Conservation (phyloP, 2,797 vertebrate species). For the Danio choprae region DNA sequence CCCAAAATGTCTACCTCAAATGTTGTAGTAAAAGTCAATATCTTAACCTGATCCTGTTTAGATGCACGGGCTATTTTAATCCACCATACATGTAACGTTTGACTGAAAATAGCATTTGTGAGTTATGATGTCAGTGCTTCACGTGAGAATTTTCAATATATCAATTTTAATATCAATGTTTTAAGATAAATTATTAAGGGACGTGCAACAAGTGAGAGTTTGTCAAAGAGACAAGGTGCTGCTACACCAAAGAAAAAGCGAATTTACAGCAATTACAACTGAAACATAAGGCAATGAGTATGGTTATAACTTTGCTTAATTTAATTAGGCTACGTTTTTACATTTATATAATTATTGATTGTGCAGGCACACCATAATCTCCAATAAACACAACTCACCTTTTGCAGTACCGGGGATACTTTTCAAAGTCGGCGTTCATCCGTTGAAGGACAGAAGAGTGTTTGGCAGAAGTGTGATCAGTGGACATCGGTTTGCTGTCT, state of each 20-base stretch:
- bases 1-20: too few relatives aligned
- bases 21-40: too few relatives aligned
- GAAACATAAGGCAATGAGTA: too few relatives aligned
- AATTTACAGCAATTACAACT: too few relatives aligned
- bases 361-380: neutral
- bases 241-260: neutral
- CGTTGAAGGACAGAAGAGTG: constrained; percentile 29
- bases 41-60: too few relatives aligned
- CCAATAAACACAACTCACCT: constrained; percentile 36
- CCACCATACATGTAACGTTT: too few relatives aligned
- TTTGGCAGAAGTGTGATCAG: constrained; percentile 31
- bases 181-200: neutral
- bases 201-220: neutral
- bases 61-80: too few relatives aligned
- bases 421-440: constrained; percentile 45
- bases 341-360: too few relatives aligned
- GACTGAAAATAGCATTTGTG: too few relatives aligned
- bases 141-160: neutral
- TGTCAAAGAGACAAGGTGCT: neutral
- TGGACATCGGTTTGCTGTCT: constrained; percentile 40
- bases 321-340: too few relatives aligned
- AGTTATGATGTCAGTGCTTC: neutral
- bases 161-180: neutral
- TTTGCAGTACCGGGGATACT: constrained; percentile 36
- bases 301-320: neutral